These are phyloP conservation scores for Mormyrus lacerda DNA, from an alignment of 2,113 vertebrate species.

Conservation along the genomic window DNA sequence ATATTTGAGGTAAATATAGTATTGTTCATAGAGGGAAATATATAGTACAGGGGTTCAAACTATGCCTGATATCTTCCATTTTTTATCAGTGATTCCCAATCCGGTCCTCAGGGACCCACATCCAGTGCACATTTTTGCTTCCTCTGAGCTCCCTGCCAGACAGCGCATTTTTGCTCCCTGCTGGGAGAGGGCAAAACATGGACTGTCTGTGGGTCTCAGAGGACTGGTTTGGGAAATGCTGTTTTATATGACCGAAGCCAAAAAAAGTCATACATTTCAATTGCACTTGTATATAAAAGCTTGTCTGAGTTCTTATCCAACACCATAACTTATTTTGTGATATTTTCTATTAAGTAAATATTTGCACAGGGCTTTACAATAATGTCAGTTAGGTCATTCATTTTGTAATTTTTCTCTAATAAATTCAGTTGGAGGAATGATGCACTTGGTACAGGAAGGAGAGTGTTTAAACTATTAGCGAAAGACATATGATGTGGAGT, in stretches of 20 bases:
- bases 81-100: background rate
- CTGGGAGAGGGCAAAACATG: background rate
- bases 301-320: slow-evolving; percentile 13
- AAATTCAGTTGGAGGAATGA: background rate
- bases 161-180: background rate
- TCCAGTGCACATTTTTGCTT: background rate
- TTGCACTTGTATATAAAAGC: slow-evolving; percentile 23
- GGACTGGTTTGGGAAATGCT: background rate
- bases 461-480: background rate
- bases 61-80: background rate
- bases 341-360: slow-evolving; percentile 27
- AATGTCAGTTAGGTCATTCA: slow-evolving; percentile 17
- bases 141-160: background rate
- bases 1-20: no score
- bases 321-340: slow-evolving; percentile 23
- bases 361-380: slow-evolving; percentile 20
- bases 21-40: background rate
- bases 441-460: background rate
- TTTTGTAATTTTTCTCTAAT: slow-evolving; percentile 13
- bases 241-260: slow-evolving; percentile 6
- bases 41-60: background rate
- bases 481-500: background rate
- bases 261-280: slow-evolving; percentile 5
- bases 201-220: background rate
- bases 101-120: background rate